Evolutionary conservation across 2,888 invertebrate genomes (phyloP).

Genomic region (Cephus runcator): DNA sequence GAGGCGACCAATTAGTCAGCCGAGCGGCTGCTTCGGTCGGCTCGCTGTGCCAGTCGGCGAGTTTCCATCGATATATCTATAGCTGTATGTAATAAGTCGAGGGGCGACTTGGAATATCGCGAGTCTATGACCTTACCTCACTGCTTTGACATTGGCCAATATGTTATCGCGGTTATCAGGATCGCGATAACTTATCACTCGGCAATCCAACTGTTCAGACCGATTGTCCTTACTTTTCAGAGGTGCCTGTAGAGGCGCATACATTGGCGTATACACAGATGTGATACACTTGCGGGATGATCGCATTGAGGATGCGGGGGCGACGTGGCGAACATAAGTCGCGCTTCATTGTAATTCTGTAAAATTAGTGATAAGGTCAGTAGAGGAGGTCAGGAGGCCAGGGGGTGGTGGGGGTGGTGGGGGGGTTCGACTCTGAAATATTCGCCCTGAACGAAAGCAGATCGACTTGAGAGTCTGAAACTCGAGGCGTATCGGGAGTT

Average conservation of each 20-base stretch:
- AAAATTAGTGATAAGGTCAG: no score
- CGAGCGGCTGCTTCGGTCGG: no score
- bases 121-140: neutral
- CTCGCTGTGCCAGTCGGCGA: neutral
- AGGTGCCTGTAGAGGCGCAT: neutral
- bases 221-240: neutral
- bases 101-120: neutral
- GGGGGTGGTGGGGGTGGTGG: fast-evolving
- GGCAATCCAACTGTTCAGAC: neutral
- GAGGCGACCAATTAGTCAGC: no score
- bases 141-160: neutral
- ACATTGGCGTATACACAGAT: neutral
- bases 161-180: neutral
- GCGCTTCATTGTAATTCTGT: no score
- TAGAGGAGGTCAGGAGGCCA: no score
- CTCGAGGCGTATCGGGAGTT: conserved; percentile 19
- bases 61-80: neutral
- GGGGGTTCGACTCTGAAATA: no score
- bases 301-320: no score
- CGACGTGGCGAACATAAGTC: no score
- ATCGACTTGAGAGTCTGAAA: neutral
- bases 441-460: no score
- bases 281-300: neutral
- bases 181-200: neutral
- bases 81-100: neutral